Base-by-base conservation (phyloP, 2,888 invertebrate species). In the Caenorhabditis imperialis region DNA sequence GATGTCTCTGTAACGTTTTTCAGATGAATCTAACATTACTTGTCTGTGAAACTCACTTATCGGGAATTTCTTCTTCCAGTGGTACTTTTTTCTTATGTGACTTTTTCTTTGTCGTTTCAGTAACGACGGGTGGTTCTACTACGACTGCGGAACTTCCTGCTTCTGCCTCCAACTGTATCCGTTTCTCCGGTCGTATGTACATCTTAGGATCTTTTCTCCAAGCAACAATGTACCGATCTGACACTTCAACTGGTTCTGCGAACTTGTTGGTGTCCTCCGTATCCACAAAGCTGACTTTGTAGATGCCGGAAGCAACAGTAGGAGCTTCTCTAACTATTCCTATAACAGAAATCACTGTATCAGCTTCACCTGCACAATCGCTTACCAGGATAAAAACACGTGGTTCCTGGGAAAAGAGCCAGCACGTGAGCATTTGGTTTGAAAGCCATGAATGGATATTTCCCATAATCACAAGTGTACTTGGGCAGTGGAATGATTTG, bases 331-430 rank as follows among this genome's bases (percentile, higher is more conserved):
- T 3, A 1, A 67, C 67, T 3, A 33, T 44, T 25, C 57, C 67
- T 67, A n/a, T n/a, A n/a, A n/a, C n/a, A n/a, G n/a, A 55, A 50
- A 18, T 25, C 8, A 2, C 35, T 5, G n/a, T 30, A 2, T 16
- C 3, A 35, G 12, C n/a, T n/a, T n/a, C 0, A 47, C 18, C 10
- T 18, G 20, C 1, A 27, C 1, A n/a, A 1, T 16, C 1, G 0
- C 8, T 20, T 30, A 67, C 67, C 67, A 44, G 55, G 55, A 30
- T 67, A 67, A 25, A 67, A 57, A 10, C 67, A 67, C 3, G 67
- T 67, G 8, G 67, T 57, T 37, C 55, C 55, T 5, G 67, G 67
- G n/a, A 27, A 67, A 1, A 67, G 10, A 4, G 67, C 67, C 16
- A 67, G n/a, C 7, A 67, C 57, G 4, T 35, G 30, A 14, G 57